Evolutionary conservation across 2,888 invertebrate genomes (phyloP).

Genomic region (Troides aeacus): DNA sequence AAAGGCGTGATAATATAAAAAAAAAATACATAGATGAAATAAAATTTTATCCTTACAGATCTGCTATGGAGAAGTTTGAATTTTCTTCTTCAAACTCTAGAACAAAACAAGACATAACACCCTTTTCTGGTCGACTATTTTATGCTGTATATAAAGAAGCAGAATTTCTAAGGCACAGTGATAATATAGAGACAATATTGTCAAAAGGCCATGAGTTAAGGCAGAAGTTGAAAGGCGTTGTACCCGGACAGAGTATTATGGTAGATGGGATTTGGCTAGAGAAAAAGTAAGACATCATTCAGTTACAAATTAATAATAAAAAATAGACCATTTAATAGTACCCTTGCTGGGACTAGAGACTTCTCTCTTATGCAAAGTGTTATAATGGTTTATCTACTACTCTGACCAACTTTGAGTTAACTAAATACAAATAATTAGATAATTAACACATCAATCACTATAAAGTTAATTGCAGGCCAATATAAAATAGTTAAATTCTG

Average conservation of each 20-base stretch:
- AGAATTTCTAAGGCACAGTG: conserved; percentile 42
- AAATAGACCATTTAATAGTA: too few species aligned
- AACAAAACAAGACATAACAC: neutral
- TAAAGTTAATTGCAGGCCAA: too few species aligned
- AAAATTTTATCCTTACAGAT: conserved; percentile 18
- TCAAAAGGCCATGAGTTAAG: conserved; percentile 45
- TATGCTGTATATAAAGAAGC: conserved; percentile 46
- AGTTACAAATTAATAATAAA: too few species aligned
- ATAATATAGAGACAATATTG: conserved; percentile 46
- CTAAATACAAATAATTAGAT: too few species aligned
- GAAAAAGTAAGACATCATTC: conserved; percentile 37
- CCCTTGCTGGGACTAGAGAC: too few species aligned
- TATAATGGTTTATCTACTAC: too few species aligned
- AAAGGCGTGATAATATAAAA: too few species aligned
- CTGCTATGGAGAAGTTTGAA: conserved; percentile 39
- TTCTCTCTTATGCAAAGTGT: too few species aligned
- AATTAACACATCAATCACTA: too few species aligned
- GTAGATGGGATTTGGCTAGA: conserved; percentile 39
- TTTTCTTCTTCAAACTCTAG: conserved; percentile 32
- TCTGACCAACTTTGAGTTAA: too few species aligned
- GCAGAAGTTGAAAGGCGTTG: conserved; percentile 39
- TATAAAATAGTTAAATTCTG: too few species aligned
- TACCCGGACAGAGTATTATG: conserved; percentile 39
- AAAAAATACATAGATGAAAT: neutral
- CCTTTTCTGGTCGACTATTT: conserved; percentile 40